Base-by-base conservation (phyloP, 2,888 invertebrate species). In the Athetis lepigone region DNA sequence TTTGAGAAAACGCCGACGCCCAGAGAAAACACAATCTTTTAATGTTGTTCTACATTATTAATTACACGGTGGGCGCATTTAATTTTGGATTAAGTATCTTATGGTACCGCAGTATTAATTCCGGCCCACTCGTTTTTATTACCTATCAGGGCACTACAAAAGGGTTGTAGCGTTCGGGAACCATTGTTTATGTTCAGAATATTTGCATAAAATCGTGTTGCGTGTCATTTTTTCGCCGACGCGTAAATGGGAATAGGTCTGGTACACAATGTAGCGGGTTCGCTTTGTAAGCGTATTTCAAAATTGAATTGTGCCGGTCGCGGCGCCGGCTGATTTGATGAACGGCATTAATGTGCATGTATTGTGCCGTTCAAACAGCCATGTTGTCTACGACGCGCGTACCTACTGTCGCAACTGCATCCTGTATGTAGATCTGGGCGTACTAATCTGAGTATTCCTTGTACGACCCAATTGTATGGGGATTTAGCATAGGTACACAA, bases 131-230 rank as follows among this genome's bases (percentile, higher is more conserved):
- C 18, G 16, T 55, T 70, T 68, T 59, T 74, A 75, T 69, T 27
- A 52, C 51, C 39, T 77, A 49, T 49, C 25, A 21, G 39, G n/a
- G 29, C 36, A 37, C 19, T 64, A 65, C 64, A 55, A 75, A 70
- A 75, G 76, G 76, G 29, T 49, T 50, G 23, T 4, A 37, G 19
- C 39, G 47, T 84, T 81, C 81, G 71, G 70, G 71, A 77, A 77
- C 65, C 77, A 75, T 87, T 87, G 85, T 87, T 87, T 83, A 82
- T 83, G 81, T 79, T 85, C 74, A 71, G 47, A 66, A 70, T 75
- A 84, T 88, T 87, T 87, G 81, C 84, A 87, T 86, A 82, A 85
- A 88, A 86, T 77, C 71, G 73, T 58, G 69, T 78, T 71, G 73
- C 75, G 69, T 79, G 81, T 81, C 72, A 83, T 76, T 88, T 85